Evolutionary conservation across 2,888 invertebrate genomes (phyloP).

Genomic region (Alentia gelatinosa): DNA sequence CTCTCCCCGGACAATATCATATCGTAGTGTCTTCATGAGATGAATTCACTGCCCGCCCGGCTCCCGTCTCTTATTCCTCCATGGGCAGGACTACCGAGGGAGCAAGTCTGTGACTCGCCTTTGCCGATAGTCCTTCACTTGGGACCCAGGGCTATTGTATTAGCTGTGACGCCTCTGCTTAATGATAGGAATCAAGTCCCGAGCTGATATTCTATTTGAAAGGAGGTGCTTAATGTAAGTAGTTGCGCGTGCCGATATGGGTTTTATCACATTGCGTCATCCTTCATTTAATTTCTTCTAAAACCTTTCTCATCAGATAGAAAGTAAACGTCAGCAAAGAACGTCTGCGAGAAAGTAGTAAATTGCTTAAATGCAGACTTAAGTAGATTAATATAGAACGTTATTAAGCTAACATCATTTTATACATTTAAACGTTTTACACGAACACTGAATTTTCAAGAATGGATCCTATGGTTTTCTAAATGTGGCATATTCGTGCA

Average conservation of each 20-base stretch:
- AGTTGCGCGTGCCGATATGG: background rate
- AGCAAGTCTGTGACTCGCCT: background rate
- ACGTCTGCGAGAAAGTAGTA: no score
- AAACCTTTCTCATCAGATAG: background rate
- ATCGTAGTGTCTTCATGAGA: background rate
- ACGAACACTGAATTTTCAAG: no score
- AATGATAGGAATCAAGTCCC: background rate
- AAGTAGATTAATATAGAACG: no score
- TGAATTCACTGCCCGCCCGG: background rate
- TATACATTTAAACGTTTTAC: no score
- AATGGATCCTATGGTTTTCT: no score
- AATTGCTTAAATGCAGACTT: no score
- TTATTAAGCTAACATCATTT: no score
- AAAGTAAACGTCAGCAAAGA: background rate
- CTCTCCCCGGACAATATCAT: slow-evolving; percentile 26
- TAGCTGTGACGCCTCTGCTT: background rate
- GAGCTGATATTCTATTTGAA: background rate
- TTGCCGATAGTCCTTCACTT: background rate
- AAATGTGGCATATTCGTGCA: no score
- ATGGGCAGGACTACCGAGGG: background rate
- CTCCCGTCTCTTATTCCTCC: background rate
- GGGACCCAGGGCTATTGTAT: background rate
- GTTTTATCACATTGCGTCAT: background rate
- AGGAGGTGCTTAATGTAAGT: background rate
- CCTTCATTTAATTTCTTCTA: background rate